phyloP scores from a whole-genome alignment of 2,113 vertebrate species.

The Hydropotes inermis region DNA sequence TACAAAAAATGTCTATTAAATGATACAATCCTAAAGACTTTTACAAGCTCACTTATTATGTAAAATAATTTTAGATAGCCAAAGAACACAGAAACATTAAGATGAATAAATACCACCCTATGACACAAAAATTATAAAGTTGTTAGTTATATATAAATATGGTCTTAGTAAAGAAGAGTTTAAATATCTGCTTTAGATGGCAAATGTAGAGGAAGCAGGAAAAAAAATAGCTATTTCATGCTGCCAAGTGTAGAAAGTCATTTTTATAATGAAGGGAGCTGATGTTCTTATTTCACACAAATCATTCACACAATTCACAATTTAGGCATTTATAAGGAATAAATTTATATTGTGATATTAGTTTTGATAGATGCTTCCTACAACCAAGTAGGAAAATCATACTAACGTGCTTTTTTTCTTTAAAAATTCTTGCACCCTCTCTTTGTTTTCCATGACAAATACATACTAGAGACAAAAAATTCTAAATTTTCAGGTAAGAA shows the following conservation, averaged over 20 bases:
- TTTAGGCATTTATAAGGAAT: not conserved
- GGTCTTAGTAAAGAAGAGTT: not conserved
- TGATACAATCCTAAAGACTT: constrained; percentile 71
- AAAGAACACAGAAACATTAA: not conserved
- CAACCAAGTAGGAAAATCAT: constrained; percentile 9
- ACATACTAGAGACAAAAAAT: not conserved
- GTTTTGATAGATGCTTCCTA: constrained; percentile 29
- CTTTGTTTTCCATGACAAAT: not conserved
- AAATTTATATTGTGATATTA: constrained; percentile 20
- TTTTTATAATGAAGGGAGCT: not conserved
- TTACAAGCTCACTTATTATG: constrained; percentile 62
- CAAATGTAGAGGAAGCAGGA: not conserved
- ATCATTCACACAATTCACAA: constrained; percentile 60
- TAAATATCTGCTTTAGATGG: not conserved
- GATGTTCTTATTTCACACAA: constrained; percentile 65
- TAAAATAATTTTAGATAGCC: constrained; percentile 10
- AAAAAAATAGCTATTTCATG: not conserved
- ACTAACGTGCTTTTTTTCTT: constrained; percentile 11
- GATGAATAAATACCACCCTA: not conserved
- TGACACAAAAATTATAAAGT: not conserved
- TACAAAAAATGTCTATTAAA: constrained; percentile 78
- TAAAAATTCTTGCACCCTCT: constrained; percentile 18
- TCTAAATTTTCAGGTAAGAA: constrained; percentile 14
- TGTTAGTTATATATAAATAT: not conserved
- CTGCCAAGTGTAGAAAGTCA: not conserved